Evolutionary conservation across 2,888 invertebrate species (phyloP), one percentile per base, ranked within the genome.

Genomic region (Eristalinus aeneus): DNA sequence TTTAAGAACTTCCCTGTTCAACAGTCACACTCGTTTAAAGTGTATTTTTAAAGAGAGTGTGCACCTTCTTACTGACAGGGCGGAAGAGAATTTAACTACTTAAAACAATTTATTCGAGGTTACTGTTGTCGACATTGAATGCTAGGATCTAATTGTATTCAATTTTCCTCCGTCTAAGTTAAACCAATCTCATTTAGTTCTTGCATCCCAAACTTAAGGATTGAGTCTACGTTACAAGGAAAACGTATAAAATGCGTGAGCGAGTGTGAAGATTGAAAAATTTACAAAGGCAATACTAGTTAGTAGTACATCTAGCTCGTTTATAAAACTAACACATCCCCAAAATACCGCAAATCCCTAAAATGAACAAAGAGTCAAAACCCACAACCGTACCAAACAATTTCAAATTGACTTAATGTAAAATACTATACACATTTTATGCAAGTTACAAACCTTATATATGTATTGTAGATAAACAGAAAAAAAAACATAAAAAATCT

Each of bases 391-490:
- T 86, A 86, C 83, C 77, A 69, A 84, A 67, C 72, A 67, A 58
- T 31, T 54, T 34, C 64, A 56, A 79, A 82, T 78, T 68, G 65
- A 76, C 9, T 67, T 78, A 71, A 78, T 76, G 60, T 22, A 23
- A 56, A 85, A 88, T 88, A 89, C 88, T 89, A 78, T 65, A 86
- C 86, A 86, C 68, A 73, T 64, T 81, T 87, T 61, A 72, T 69
- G 65, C 69, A 74, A 63, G 68, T 73, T 78, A 84, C 64, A 60
- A 39, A 71, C 72, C 36, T 65, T 68, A 86, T 77, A 34, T 46
- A 46, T 46, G 46, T 46, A 56, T 56, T 23, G 23, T 71, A 69
- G 54, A 78, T 39, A 74, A 78, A 63, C 16, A 32, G 39, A 31
- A 69, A 64, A 64, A 63, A 72, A 61, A 64, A 39, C n/a, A n/a